phyloP scores from a whole-genome alignment of 2,113 vertebrate genomes.

The Lichenostomus cassidix region DNA sequence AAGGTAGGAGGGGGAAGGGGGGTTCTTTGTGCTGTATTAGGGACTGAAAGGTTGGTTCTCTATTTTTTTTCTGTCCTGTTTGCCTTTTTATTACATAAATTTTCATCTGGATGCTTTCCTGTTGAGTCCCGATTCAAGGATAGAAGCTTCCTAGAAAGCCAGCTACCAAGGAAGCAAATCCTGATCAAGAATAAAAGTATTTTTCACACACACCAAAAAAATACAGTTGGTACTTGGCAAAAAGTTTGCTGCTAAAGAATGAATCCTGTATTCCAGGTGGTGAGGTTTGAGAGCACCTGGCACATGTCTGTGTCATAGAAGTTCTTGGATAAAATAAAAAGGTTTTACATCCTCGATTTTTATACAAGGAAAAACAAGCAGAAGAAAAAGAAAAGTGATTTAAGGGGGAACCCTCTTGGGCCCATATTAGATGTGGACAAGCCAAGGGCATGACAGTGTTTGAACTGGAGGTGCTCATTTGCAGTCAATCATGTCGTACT shows the following conservation, averaged over 20 bases:
- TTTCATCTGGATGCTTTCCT: not conserved
- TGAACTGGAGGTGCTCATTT: not conserved
- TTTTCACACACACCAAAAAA: not conserved
- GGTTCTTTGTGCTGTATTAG: not conserved
- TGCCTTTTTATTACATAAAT: conserved; percentile 9
- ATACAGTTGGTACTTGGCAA: not conserved
- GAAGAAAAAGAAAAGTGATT: not conserved
- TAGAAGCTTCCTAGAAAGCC: not conserved
- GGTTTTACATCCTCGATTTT: not conserved
- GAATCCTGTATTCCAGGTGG: not conserved
- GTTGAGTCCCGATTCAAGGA: not conserved
- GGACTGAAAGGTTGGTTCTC: not conserved
- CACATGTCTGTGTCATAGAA: not conserved
- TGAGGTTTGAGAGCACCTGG: not conserved
- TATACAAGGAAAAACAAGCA: not conserved
- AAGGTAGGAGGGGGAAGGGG: not conserved
- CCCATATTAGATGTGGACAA: not conserved
- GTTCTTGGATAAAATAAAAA: not conserved
- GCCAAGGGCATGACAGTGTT: not conserved
- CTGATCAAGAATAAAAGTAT: not conserved
- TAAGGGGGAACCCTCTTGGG: not conserved
- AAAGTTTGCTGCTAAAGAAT: not conserved
- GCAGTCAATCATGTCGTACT: not conserved
- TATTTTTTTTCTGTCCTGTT: not conserved
- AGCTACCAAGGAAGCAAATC: not conserved